Evolutionary conservation across 2,888 invertebrate genomes (phyloP), one percentile per base, ranked within the genome.

Genomic region (Hedya salicella): DNA sequence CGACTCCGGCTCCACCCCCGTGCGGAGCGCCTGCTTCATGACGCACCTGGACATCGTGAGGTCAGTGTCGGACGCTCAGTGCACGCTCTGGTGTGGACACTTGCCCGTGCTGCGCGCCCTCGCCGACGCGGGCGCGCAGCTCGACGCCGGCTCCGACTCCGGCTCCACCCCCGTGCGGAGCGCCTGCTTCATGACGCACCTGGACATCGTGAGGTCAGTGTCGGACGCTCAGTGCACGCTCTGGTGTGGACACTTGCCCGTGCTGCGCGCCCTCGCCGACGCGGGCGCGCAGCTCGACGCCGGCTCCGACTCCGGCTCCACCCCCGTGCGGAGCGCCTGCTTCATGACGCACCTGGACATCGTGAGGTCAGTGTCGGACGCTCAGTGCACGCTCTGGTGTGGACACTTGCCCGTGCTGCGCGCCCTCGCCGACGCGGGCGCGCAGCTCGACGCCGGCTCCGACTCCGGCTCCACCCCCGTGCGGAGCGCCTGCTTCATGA

Each of bases 11-110:
- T 97, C 97, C 9, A 97, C 97, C 61, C 97, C 98, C 11, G 97
- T 98, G 65, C 94, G 98, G 75, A 97, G 97, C 66, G 97, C 98
- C 11, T 98, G 98, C 87, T 98, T 97, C 88, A 97, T 98, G 97
- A 96, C 97, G 68, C 96, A 97, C 88, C 88, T 95, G 68, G 96
- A 96, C 78, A 95, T 88, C 82, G 97, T 97, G 62, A 25, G 6
- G 25, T 25, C 3, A 25, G 25, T 25, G 82, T n/a, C n/a, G n/a
- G n/a, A n/a, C 94, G 94, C 76, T 94, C 95, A 36, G 94, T 94
- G 71, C 98, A 98, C 89, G 96, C 97, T 3, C 98, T 98, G 1
- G 95, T 96, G 6, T n/a, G 97, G 97, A 13, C 95, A 95, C 73
- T 84, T 97, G 13, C 92, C 93, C 46, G 95, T 97, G 71, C 95